Conservation (phyloP, 2,797 vertebrate species). For the Octomys mimax region DNA sequence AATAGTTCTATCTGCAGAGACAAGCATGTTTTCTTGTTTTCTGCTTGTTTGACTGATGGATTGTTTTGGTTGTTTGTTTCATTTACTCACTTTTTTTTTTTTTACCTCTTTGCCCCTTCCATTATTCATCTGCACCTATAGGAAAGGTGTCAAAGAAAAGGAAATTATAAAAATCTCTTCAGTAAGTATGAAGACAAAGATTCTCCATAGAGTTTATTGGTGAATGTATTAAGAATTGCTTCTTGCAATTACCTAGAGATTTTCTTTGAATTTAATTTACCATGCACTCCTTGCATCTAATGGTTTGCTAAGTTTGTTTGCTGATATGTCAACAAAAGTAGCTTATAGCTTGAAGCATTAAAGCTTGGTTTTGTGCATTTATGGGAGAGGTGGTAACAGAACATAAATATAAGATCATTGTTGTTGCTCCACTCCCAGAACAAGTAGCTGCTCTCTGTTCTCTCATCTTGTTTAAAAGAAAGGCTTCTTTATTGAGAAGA, state of each 20-base stretch:
- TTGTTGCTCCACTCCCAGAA: not conserved
- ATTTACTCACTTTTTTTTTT: not conserved
- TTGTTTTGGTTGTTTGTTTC: not conserved
- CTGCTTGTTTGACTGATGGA: not conserved
- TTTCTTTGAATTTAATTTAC: constrained; percentile 40
- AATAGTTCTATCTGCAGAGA: not conserved
- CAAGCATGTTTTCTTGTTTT: not conserved
- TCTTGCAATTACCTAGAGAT: not conserved
- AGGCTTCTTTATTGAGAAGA: not conserved
- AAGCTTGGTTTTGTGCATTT: not conserved
- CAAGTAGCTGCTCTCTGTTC: not conserved
- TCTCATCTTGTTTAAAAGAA: not conserved
- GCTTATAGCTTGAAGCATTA: not conserved
- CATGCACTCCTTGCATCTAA: not conserved
- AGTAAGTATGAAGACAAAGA: not conserved
- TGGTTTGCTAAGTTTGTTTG: not conserved
- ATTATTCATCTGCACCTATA: not conserved
- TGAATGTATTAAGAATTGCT: not conserved
- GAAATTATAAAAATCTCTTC: constrained; percentile 5
- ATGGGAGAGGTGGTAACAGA: not conserved
- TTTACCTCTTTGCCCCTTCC: not conserved
- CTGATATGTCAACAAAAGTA: not conserved
- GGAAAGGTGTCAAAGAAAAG: not conserved
- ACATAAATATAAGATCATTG: not conserved
- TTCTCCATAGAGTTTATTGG: not conserved